Evolutionary conservation across 2,113 vertebrate species (phyloP).

Genomic region (Delphinapterus leucas): DNA sequence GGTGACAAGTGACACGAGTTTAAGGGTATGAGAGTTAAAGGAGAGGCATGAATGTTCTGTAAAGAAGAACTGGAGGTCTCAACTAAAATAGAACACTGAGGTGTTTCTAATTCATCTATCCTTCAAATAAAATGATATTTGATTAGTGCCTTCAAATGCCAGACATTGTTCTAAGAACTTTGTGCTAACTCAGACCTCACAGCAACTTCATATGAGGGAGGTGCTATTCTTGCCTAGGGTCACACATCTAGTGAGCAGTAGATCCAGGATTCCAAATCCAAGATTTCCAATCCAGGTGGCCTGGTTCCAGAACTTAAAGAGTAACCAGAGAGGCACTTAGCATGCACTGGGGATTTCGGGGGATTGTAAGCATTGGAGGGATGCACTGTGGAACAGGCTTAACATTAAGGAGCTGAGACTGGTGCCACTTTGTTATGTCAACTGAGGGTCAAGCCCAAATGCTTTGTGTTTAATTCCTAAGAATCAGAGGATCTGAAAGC

Average conservation of each 20-base stretch:
- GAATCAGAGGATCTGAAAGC: not conserved
- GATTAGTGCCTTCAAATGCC: not conserved
- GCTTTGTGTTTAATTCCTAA: not conserved
- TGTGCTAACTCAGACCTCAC: not conserved
- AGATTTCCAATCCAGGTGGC: not conserved
- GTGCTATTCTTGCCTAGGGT: not conserved
- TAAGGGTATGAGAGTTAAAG: not conserved
- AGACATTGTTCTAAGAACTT: not conserved
- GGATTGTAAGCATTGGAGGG: not conserved
- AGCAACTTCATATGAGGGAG: not conserved
- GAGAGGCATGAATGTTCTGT: not conserved
- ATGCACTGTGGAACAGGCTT: not conserved
- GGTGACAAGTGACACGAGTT: not conserved
- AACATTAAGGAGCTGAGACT: not conserved
- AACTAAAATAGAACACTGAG: not conserved
- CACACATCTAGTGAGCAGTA: not conserved
- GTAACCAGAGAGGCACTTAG: not conserved
- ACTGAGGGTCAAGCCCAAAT: not conserved
- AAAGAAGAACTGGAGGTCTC: not conserved
- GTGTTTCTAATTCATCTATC: not conserved
- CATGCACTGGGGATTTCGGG: accelerated
- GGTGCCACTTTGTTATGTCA: not conserved
- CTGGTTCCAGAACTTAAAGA: not conserved
- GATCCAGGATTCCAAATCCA: not conserved
- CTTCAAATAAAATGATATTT: not conserved